Conservation (phyloP, 2,888 invertebrate species). For the Himalopsyche anomala region DNA sequence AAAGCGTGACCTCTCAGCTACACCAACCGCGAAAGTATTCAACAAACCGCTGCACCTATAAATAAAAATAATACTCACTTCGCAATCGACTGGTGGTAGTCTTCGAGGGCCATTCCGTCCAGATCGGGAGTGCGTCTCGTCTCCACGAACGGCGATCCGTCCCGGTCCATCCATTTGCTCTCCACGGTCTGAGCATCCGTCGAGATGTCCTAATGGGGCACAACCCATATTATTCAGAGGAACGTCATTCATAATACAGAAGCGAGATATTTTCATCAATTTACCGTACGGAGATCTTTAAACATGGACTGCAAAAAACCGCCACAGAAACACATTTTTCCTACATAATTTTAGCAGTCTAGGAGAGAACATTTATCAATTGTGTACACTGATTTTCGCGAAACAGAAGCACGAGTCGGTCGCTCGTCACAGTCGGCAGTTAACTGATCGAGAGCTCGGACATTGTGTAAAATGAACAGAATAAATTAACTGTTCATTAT, state of each 20-base stretch:
- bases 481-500: slow-evolving; percentile 63
- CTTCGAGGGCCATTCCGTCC: slow-evolving; percentile 89
- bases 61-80: slow-evolving; percentile 78
- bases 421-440: slow-evolving; percentile 41
- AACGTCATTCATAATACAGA: slow-evolving; percentile 12
- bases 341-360: slow-evolving; percentile 7
- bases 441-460: slow-evolving; percentile 44
- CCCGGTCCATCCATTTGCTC: slow-evolving; percentile 82
- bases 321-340: slow-evolving; percentile 64
- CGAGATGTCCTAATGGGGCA: slow-evolving; percentile 75
- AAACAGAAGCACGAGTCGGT: background rate
- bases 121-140: slow-evolving; percentile 85
- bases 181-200: slow-evolving; percentile 78
- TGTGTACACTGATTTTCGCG: background rate
- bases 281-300: slow-evolving; percentile 62
- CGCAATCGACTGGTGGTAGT: slow-evolving; percentile 88
- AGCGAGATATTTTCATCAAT: slow-evolving; percentile 27
- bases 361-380: background rate
- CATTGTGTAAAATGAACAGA: slow-evolving; percentile 61
- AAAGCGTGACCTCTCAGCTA: no score
- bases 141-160: slow-evolving; percentile 78
- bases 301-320: slow-evolving; percentile 65
- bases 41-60: no score
- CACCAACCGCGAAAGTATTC: background rate
- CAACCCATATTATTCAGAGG: slow-evolving; percentile 48